These are phyloP conservation scores for Podarcis lilfordi DNA, from an alignment of 2,797 vertebrate species.

Conservation along the genomic window DNA sequence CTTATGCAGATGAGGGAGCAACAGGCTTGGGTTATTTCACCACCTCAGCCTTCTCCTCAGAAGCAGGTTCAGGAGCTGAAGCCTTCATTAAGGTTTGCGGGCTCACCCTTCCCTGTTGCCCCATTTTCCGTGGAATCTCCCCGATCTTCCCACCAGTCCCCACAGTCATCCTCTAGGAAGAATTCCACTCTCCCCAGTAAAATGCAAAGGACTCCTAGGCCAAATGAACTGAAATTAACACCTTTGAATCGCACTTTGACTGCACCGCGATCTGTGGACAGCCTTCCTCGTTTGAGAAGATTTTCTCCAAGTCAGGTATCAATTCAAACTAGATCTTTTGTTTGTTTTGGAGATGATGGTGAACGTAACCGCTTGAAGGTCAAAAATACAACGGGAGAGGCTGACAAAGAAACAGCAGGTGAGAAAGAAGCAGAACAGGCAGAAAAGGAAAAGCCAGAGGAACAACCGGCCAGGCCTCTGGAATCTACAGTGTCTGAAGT, in stretches of 20 bases:
- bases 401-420: constrained; percentile 60
- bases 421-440: constrained; percentile 53
- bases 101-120: constrained; percentile 80
- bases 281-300: constrained; percentile 91
- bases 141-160: constrained; percentile 86
- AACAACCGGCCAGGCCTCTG: constrained; percentile 79
- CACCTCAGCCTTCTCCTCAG: constrained; percentile 88
- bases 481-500: constrained; percentile 89
- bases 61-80: constrained; percentile 86
- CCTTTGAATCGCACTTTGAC: constrained; percentile 94
- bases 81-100: constrained; percentile 84
- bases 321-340: constrained; percentile 87
- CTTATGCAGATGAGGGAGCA: constrained; percentile 98
- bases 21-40: constrained; percentile 91
- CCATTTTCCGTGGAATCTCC: constrained; percentile 85
- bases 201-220: constrained; percentile 88
- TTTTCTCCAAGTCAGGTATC: constrained; percentile 92
- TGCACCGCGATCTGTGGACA: constrained; percentile 94
- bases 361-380: constrained; percentile 68
- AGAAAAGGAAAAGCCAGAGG: constrained; percentile 46
- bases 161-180: constrained; percentile 89
- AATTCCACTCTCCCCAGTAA: constrained; percentile 89
- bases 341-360: constrained; percentile 89
- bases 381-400: constrained; percentile 62
- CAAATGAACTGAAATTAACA: constrained; percentile 92